A percentile compares a stretch with the other conserved stretches of the same genome.
Evolutionary conservation across 2,113 vertebrate genomes (phyloP).

Genomic region (Scophthalmus maximus): DNA sequence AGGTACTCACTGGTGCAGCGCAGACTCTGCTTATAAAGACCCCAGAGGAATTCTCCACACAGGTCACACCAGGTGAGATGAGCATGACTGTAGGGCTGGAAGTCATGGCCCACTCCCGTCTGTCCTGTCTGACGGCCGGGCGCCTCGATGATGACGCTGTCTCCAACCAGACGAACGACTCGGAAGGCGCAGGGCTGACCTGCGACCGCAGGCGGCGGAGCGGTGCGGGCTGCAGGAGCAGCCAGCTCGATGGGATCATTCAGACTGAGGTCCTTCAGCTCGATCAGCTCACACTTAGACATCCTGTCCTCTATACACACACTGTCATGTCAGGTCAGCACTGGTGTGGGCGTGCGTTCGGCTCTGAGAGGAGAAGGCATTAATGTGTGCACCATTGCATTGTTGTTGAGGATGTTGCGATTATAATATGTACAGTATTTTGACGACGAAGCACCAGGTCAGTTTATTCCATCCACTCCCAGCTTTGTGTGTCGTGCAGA

Average conservation of each 20-base stretch:
- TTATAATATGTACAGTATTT: neutral
- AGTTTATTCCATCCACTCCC: conserved; percentile 13
- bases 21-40: conserved; percentile 90
- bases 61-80: conserved; percentile 95
- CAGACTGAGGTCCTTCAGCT: conserved; percentile 82
- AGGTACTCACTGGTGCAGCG: conserved; percentile 90
- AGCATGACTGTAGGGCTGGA: conserved; percentile 87
- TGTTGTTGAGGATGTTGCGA: neutral
- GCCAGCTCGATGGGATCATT: conserved; percentile 81
- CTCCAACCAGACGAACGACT: conserved; percentile 75
- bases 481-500: neutral
- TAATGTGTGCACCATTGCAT: conserved; percentile 16
- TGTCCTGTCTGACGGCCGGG: conserved; percentile 58
- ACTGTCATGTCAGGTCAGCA: conserved; percentile 49
- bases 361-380: neutral
- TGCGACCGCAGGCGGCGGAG: conserved; percentile 42
- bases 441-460: neutral
- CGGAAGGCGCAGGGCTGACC: conserved; percentile 63
- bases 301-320: conserved; percentile 59
- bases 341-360: neutral
- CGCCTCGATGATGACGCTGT: conserved; percentile 72
- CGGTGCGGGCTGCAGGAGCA: conserved; percentile 40
- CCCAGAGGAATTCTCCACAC: conserved; percentile 98
- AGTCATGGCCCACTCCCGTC: conserved; percentile 86
- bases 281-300: conserved; percentile 85